Percentiles rank a stretch among this genome's conserved stretches.
Evolutionary conservation across 2,113 vertebrate species (phyloP).

Genomic region (Camarhynchus parvulus): DNA sequence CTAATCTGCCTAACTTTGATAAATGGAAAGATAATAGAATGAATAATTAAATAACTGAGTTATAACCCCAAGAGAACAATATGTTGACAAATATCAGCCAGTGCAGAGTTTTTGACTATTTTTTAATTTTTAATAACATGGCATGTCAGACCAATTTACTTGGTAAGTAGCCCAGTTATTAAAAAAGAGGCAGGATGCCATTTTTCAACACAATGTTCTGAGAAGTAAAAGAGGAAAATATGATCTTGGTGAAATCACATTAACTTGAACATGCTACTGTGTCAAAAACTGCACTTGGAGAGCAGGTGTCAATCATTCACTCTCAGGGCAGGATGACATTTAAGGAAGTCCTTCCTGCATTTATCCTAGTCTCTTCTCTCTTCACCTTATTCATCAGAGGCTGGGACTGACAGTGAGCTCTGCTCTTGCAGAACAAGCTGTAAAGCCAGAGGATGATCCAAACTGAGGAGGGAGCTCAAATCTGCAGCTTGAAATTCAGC

Average conservation of each 20-base stretch:
- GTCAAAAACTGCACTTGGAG: neutral
- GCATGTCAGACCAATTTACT: neutral
- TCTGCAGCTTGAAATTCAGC: neutral
- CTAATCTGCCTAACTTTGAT: slow-evolving; percentile 19
- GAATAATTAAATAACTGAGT: neutral
- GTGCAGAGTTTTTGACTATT: neutral
- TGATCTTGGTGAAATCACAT: neutral
- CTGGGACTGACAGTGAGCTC: neutral
- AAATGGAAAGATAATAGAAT: slow-evolving; percentile 27
- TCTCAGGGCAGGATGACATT: neutral
- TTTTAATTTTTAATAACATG: neutral
- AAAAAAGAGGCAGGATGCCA: neutral
- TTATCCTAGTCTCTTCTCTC: neutral
- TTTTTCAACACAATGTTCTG: neutral
- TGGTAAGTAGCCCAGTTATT: neutral
- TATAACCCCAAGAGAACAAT: neutral
- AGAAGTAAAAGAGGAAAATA: neutral
- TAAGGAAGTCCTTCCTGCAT: neutral
- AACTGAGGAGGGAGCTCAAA: neutral
- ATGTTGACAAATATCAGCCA: slow-evolving; percentile 8
- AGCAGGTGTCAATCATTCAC: neutral
- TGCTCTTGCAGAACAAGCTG: neutral
- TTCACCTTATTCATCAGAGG: neutral
- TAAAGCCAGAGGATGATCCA: neutral
- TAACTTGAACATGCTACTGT: neutral